A percentile compares a stretch with the other conserved stretches of the same genome.
Conservation (phyloP, 2,113 vertebrate genomes). For the Oreocharis arfaki region DNA sequence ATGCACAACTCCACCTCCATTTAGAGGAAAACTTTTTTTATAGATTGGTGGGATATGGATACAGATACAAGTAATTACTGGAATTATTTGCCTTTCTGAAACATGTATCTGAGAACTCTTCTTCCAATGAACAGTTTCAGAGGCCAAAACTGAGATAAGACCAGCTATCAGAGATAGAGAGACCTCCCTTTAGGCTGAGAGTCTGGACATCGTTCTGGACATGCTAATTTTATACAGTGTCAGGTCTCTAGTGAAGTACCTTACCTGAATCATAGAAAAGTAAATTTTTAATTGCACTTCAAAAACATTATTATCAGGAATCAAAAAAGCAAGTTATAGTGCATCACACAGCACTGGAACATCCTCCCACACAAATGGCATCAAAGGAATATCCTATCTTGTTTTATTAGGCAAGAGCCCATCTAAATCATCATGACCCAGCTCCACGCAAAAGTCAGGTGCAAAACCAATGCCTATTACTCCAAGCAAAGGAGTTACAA, state of each 20-base stretch:
- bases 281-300: not conserved
- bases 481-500: not conserved
- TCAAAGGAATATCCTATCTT: not conserved
- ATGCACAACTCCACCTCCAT: not conserved
- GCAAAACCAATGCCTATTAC: not conserved
- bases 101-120: not conserved
- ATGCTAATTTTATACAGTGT: not conserved
- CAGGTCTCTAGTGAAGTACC: not conserved
- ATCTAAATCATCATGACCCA: not conserved
- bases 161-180: not conserved
- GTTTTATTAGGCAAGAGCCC: not conserved
- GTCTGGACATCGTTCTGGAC: not conserved
- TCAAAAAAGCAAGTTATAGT: not conserved
- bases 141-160: not conserved
- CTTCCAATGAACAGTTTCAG: not conserved
- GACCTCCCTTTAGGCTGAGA: not conserved
- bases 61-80: conserved; percentile 16
- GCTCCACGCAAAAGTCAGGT: not conserved
- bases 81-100: not conserved
- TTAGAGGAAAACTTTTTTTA: not conserved
- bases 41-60: conserved; percentile 58
- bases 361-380: not conserved
- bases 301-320: not conserved
- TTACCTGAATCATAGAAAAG: not conserved
- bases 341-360: not conserved